Evolutionary conservation across 2,888 invertebrate species (phyloP).

Genomic region (Brassicogethes aeneus): DNA sequence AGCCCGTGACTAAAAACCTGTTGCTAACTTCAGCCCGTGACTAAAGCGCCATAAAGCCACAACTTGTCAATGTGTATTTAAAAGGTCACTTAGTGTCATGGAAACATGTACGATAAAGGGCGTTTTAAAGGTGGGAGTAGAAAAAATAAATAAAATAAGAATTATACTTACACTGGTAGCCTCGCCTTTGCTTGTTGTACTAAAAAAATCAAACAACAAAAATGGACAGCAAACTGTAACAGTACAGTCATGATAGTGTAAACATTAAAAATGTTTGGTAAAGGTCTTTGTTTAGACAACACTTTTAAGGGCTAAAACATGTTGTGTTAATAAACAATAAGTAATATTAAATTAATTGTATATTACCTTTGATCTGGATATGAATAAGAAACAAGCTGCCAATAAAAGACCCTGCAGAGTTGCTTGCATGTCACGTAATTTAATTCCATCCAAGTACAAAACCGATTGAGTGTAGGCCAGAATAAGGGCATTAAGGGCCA

Average conservation of each 20-base stretch:
- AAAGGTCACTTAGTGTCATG: too few species aligned
- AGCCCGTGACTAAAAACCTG: too few species aligned
- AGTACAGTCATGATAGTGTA: constrained; percentile 95
- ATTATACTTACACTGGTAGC: constrained; percentile 55
- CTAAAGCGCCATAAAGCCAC: too few species aligned
- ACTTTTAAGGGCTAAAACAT: constrained; percentile 74
- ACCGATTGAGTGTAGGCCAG: constrained; percentile 98
- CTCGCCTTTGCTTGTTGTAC: constrained; percentile 70
- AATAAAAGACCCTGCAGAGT: constrained; percentile 92
- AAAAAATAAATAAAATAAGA: constrained; percentile 5
- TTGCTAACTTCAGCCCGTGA: too few species aligned
- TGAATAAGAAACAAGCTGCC: constrained; percentile 96
- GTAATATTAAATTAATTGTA: constrained; percentile 3
- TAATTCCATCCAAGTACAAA: constrained; percentile 94
- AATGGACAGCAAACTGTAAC: constrained; percentile 91
- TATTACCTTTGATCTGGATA: constrained; percentile 89
- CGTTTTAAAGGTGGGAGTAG: too few species aligned
- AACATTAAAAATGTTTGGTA: constrained; percentile 97
- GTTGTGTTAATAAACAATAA: neutral
- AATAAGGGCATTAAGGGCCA: constrained; percentile 95
- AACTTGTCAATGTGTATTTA: too few species aligned
- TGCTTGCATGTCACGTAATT: constrained; percentile 95
- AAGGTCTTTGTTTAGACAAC: constrained; percentile 86
- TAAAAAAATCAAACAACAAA: constrained; percentile 80
- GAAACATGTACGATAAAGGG: too few species aligned